phyloP scores from a whole-genome alignment of 92 coral and sea anemone species.

The Hydrozoanthus gracilis region DNA sequence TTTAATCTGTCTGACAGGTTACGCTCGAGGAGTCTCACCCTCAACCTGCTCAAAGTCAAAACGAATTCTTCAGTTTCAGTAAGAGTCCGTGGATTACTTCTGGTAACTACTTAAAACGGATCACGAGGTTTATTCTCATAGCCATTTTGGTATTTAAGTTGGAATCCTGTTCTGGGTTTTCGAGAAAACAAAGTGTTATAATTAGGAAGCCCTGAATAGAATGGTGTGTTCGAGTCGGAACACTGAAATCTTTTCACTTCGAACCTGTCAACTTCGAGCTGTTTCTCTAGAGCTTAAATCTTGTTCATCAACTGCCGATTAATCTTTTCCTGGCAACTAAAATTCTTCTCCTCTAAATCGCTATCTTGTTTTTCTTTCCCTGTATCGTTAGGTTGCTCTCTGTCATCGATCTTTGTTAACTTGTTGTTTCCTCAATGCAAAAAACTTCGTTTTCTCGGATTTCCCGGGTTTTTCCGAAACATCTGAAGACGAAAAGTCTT shows the following conservation, averaged over 20 bases:
- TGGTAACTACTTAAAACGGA: not conserved
- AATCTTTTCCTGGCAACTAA: constrained; percentile 13
- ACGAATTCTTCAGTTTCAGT: not conserved
- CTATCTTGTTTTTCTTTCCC: not conserved
- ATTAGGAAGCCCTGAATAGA: constrained; percentile 1
- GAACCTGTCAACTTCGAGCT: constrained; percentile 42
- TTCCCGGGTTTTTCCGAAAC: not conserved
- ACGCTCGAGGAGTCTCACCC: constrained; percentile 36
- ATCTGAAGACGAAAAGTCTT: not conserved
- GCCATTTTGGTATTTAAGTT: not conserved
- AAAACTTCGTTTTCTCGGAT: too few species aligned
- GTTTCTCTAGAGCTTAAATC: constrained; percentile 36
- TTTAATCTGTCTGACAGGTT: constrained; percentile 53
- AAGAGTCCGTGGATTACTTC: not conserved
- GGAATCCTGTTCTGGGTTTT: constrained; percentile 48
- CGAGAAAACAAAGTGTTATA: constrained; percentile 25
- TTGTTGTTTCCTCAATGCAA: not conserved
- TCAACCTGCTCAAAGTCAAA: not conserved
- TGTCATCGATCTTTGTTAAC: not conserved
- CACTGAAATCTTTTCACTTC: constrained; percentile 43
- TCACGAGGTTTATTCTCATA: not conserved
- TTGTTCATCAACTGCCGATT: constrained; percentile 19
- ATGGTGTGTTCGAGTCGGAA: constrained; percentile 22
- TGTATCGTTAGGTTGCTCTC: not conserved
- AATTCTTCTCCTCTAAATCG: constrained; percentile 22